These are phyloP conservation scores for Drosophila chauvacae DNA, from an alignment of 1,140 invertebrate genomes.

Conservation along the genomic window DNA sequence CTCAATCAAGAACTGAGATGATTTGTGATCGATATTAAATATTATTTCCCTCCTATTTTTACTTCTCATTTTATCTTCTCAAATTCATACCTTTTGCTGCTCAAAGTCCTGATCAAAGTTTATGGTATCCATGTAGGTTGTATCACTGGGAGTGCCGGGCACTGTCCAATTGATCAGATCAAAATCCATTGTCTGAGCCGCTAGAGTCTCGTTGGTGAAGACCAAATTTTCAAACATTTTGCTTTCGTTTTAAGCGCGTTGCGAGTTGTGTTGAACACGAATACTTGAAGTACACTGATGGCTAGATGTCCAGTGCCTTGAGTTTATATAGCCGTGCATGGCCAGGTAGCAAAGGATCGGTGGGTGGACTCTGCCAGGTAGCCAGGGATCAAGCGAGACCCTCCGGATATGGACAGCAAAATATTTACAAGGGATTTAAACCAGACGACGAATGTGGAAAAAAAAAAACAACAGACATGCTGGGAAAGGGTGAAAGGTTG, in stretches of 20 bases:
- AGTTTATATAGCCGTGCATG: slow-evolving; percentile 56
- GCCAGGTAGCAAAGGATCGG: slow-evolving; percentile 33
- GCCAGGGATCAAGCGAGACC: slow-evolving; percentile 12
- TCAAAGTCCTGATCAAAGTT: slow-evolving; percentile 19
- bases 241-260: slow-evolving; percentile 4
- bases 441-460: slow-evolving; percentile 22
- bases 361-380: slow-evolving; percentile 13
- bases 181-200: slow-evolving; percentile 73
- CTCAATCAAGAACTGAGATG: no score
- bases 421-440: slow-evolving; percentile 60
- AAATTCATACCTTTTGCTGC: slow-evolving; percentile 45
- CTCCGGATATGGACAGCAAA: slow-evolving; percentile 41
- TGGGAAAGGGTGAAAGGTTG: slow-evolving; percentile 45
- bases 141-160: slow-evolving; percentile 17
- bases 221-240: slow-evolving; percentile 75
- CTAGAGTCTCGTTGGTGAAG: slow-evolving; percentile 69
- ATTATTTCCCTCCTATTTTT: neutral
- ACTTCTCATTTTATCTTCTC: no score
- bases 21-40: neutral
- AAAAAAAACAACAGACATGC: slow-evolving; percentile 46
- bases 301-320: neutral
- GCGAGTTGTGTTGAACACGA: slow-evolving; percentile 70
- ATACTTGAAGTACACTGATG: slow-evolving; percentile 72
- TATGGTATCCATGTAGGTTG: slow-evolving; percentile 50
- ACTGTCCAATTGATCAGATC: slow-evolving; percentile 68